phyloP scores from a whole-genome alignment of 2,113 vertebrate species.

The Syngnathus floridae region DNA sequence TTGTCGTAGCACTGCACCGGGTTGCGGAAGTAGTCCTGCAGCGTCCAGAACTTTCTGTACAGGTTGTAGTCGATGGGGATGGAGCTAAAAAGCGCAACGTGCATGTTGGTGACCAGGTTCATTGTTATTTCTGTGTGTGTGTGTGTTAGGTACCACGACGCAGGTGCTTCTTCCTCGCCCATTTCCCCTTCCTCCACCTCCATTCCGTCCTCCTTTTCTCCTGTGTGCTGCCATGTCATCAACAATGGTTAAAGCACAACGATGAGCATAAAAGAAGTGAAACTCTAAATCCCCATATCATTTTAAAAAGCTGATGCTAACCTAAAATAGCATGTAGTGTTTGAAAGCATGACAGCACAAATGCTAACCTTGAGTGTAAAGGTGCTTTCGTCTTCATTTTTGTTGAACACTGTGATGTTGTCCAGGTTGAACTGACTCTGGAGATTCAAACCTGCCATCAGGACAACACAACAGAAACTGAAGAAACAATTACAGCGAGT shows the following conservation, averaged over 20 bases:
- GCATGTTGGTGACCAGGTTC: not conserved
- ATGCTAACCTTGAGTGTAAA: conserved; percentile 65
- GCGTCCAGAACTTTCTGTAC: conserved; percentile 98
- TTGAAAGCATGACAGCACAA: not conserved
- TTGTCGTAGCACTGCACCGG: conserved; percentile 97
- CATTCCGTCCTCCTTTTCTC: conserved; percentile 91
- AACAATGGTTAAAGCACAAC: not conserved
- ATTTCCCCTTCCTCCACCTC: conserved; percentile 98
- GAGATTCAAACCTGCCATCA: conserved; percentile 84
- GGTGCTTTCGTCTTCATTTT: conserved; percentile 94
- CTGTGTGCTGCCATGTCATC: conserved; percentile 70
- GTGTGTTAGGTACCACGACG: conserved; percentile 74
- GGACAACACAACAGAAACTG: not conserved
- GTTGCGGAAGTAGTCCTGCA: conserved; percentile 98
- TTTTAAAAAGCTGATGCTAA: not conserved
- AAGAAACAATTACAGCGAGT: too few species aligned
- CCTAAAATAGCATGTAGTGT: not conserved
- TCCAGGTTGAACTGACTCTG: conserved; percentile 98
- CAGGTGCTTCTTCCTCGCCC: conserved; percentile 92
- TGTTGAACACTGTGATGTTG: conserved; percentile 96
- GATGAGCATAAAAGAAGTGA: too few species aligned
- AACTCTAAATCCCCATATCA: not conserved
- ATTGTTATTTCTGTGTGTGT: not conserved
- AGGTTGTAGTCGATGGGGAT: conserved; percentile 98
- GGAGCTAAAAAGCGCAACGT: conserved; percentile 69